Base-by-base conservation (phyloP, 1,140 invertebrate species). In the Galleria mellonella region DNA sequence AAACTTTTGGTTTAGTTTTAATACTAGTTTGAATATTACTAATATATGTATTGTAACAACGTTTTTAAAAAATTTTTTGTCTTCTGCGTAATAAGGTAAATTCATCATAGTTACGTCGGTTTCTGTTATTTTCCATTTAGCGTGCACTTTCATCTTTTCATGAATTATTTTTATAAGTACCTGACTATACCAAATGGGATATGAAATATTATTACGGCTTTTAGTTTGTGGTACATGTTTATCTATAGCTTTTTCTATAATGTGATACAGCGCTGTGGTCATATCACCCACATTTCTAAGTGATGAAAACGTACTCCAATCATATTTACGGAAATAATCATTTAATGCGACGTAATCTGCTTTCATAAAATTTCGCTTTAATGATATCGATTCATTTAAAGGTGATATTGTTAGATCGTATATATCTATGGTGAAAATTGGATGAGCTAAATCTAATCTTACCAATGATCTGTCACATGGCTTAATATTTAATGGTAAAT, bases 121-220 rank as follows among this genome's bases (percentile, higher is more conserved):
- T 12, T 7, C 39, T 28, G 2, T 31, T 9, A 4, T 13, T 11
- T 31, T 31, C 7, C 14, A 13, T 31, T 30, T 41, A 9, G 27
- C 9, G 9, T 41, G 39, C 4, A 29, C 39, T 31, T 41, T 41
- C 4, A 29, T 14, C 12, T 41, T 41, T 10, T 41, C 39, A 5
- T 41, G 30, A 10, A 41, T 31, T 30, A 29, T 41, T 30, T 14
- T 41, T 31, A 31, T 41, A 2, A 41, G 13, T 0, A 29, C 27
- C 1, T 10, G 1, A 2, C 10, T 9, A 13, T 41, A 41, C 39
- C 29, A 31, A 2, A 11, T 41, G 9, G 39, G 39, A 31, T 31
- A 41, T 9, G 27, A 3, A n/a, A n/a, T n/a, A 1, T 7, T n/a
- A 11, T 11, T 32, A 3, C 1, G 31, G 10, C 13, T 31, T 31